Conservation (phyloP, 2,797 vertebrate genomes). For the Heliangelus exortis region DNA sequence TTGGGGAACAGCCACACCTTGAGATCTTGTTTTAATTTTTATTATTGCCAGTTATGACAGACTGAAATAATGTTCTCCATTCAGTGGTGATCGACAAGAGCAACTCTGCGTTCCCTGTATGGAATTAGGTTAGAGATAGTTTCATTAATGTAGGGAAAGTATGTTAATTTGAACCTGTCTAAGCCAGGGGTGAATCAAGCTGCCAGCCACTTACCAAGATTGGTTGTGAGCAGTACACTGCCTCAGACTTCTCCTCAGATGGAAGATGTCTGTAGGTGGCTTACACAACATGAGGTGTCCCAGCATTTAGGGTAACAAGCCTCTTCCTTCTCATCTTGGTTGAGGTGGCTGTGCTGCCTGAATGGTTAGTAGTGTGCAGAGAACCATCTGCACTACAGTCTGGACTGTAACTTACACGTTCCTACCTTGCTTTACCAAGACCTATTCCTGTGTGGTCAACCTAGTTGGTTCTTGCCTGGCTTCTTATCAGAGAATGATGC, state of each 20-base stretch:
- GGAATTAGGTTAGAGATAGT: background rate
- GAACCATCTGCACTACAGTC: background rate
- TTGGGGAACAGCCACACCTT: background rate
- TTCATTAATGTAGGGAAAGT: background rate
- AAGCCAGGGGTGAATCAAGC: background rate
- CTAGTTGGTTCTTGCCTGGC: background rate
- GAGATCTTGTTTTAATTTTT: constrained; percentile 9
- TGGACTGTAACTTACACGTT: background rate
- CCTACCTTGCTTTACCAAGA: background rate
- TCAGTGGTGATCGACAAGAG: background rate
- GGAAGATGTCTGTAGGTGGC: background rate
- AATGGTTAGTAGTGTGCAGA: background rate
- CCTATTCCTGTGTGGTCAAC: background rate
- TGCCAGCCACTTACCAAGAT: background rate
- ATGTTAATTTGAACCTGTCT: background rate
- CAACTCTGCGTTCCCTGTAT: background rate
- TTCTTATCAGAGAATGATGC: background rate
- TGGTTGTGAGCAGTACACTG: background rate
- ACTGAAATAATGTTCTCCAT: background rate
- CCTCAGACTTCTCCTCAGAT: background rate
- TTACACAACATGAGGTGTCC: background rate
- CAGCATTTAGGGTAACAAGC: background rate
- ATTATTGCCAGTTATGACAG: background rate
- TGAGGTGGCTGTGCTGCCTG: background rate
- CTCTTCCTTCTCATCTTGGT: background rate